Base-by-base conservation (phyloP, 2,797 vertebrate genomes). In the Brotula barbata region DNA sequence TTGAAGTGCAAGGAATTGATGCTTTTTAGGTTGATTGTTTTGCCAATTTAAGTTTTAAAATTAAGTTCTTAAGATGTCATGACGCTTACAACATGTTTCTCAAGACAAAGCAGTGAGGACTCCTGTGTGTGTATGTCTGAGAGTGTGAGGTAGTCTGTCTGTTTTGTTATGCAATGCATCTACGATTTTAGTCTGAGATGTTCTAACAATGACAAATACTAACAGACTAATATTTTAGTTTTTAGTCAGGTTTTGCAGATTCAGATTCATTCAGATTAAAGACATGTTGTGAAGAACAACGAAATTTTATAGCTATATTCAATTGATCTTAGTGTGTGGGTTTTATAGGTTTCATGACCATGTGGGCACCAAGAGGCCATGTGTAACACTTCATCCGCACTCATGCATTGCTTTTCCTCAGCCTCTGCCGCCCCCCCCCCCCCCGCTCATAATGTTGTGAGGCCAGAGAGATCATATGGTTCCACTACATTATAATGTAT, bases 1-100 rank as follows among this genome's bases (percentile, higher is more conserved):
- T 78, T 75, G 63, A 68, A 73, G 68, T 83, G 64, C 58, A 71
- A 68, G 22, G 16, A 55, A 69, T 72, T 71, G n/a, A 68, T 70
- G 66, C 0, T 56, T 72, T 75, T 61, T 59, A 46, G 42, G 42
- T 31, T 71, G 7, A 58, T 78, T 68, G 8, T 72, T 33, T 62
- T 77, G 44, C 51, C 77, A 12, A 22, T 66, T 62, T 12, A 22
- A 64, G 48, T 31, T 45, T 36, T n/a, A n/a, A n/a, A n/a, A n/a
- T n/a, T n/a, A n/a, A n/a, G n/a, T n/a, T n/a, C n/a, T n/a, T n/a
- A n/a, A n/a, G n/a, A n/a, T n/a, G n/a, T n/a, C n/a, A n/a, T n/a
- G n/a, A n/a, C n/a, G n/a, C n/a, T n/a, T n/a, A n/a, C n/a, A n/a
- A n/a, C n/a, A n/a, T n/a, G n/a, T n/a, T n/a, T n/a, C n/a, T n/a